Evolutionary conservation across 2,888 invertebrate species (phyloP).

Genomic region (Cheilosia pagana): DNA sequence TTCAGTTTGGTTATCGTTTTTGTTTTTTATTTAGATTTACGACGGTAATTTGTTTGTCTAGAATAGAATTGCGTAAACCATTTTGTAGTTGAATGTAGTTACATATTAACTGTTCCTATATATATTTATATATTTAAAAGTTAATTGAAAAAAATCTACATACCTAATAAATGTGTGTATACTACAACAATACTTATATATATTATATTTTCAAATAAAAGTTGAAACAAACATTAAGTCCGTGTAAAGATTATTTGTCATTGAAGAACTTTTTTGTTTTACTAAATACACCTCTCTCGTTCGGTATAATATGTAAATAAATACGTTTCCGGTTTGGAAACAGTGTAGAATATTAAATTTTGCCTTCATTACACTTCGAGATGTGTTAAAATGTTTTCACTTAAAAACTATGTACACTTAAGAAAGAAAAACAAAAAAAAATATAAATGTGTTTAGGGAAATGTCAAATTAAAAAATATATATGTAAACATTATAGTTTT

Average conservation of each 20-base stretch:
- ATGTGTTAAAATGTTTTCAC: slow-evolving; percentile 38
- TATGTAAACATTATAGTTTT: slow-evolving; percentile 7
- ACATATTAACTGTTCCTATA: slow-evolving; percentile 52
- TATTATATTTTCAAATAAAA: slow-evolving; percentile 18
- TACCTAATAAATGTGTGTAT: slow-evolving; percentile 48
- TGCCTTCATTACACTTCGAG: background rate
- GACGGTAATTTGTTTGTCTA: slow-evolving; percentile 45
- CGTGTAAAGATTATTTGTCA: slow-evolving; percentile 40
- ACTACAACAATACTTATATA: slow-evolving; percentile 54
- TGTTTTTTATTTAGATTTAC: slow-evolving; percentile 14
- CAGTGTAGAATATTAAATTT: slow-evolving; percentile 2
- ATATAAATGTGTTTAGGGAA: slow-evolving; percentile 19
- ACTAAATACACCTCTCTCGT: slow-evolving; percentile 30
- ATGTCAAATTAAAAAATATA: slow-evolving; percentile 39
- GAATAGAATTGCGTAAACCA: slow-evolving; percentile 42
- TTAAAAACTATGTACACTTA: slow-evolving; percentile 65
- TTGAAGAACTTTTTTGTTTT: slow-evolving; percentile 27
- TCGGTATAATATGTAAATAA: slow-evolving; percentile 53
- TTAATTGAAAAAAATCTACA: slow-evolving; percentile 52
- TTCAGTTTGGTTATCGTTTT: slow-evolving; percentile 7
- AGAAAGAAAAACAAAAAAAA: slow-evolving; percentile 16
- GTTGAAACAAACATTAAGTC: slow-evolving; percentile 22
- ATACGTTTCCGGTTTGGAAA: slow-evolving; percentile 43
- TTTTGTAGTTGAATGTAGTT: slow-evolving; percentile 47
- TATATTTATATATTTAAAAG: slow-evolving; percentile 15